A percentile compares a stretch with the other conserved stretches of the same genome.
Evolutionary conservation across 2,888 invertebrate genomes (phyloP).

Genomic region (Andrena camellia): DNA sequence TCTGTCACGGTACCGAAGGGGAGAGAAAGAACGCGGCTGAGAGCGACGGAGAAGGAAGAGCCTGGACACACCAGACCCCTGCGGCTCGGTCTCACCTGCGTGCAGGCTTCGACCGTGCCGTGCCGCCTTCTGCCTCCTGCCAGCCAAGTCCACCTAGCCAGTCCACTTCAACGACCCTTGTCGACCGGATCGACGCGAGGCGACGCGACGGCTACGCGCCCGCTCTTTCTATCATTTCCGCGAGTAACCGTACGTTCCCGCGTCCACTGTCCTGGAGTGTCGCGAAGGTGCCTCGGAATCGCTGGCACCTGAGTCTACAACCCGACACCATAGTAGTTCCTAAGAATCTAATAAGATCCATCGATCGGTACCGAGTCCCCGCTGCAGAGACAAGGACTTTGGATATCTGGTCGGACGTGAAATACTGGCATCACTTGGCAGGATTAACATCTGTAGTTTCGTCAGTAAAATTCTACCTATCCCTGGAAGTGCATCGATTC

Average conservation of each 20-base stretch:
- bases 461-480: too few relatives aligned
- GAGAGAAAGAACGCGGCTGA: neutral
- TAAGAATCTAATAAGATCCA: neutral
- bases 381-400: neutral
- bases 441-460: neutral
- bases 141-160: slow-evolving; percentile 70
- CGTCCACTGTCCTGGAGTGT: slow-evolving; percentile 16
- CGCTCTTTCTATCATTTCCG: slow-evolving; percentile 45
- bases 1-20: slow-evolving; percentile 22
- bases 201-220: slow-evolving; percentile 56
- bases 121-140: slow-evolving; percentile 56
- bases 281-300: slow-evolving; percentile 49
- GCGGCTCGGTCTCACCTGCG: slow-evolving; percentile 80
- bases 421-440: neutral
- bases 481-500: slow-evolving; percentile 17
- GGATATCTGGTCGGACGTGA: neutral
- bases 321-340: neutral
- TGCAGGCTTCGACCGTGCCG: slow-evolving; percentile 66
- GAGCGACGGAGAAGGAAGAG: slow-evolving; percentile 42
- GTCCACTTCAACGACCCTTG: slow-evolving; percentile 72
- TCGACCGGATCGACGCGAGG: slow-evolving; percentile 62
- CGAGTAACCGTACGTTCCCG: slow-evolving; percentile 42
- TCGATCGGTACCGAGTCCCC: neutral
- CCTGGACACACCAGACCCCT: slow-evolving; percentile 68
- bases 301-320: slow-evolving; percentile 19